Evolutionary conservation across 2,888 invertebrate species (phyloP).

Genomic region (Andricus quercusramuli): DNA sequence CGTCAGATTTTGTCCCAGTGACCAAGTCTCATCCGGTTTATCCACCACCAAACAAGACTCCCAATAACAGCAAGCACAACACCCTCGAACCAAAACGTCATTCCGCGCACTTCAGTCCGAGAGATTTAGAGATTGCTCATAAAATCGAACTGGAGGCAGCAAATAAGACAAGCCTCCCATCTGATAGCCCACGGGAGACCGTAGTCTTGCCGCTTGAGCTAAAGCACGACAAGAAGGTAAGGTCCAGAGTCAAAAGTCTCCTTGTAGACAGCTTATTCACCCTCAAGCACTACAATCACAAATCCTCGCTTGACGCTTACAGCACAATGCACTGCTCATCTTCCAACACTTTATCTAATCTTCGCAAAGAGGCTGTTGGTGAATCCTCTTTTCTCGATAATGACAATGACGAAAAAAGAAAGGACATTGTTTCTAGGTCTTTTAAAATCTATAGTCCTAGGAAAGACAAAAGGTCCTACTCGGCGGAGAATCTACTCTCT

Average conservation of each 20-base stretch:
- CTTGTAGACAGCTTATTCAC: slow-evolving; percentile 68
- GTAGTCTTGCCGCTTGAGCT: slow-evolving; percentile 52
- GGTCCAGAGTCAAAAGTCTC: slow-evolving; percentile 73
- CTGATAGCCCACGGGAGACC: slow-evolving; percentile 50
- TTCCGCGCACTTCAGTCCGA: slow-evolving; percentile 39
- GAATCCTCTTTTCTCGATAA: slow-evolving; percentile 26
- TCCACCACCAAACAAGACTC: slow-evolving; percentile 72
- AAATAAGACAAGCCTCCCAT: slow-evolving; percentile 47
- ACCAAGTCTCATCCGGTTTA: slow-evolving; percentile 75
- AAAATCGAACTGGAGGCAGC: slow-evolving; percentile 43
- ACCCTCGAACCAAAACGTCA: slow-evolving; percentile 61
- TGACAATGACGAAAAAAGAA: background rate
- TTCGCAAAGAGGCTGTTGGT: slow-evolving; percentile 9
- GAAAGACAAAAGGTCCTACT: background rate
- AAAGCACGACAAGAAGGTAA: slow-evolving; percentile 73
- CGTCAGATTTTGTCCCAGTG: slow-evolving; percentile 74
- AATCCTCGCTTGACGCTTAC: slow-evolving; percentile 64
- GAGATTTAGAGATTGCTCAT: slow-evolving; percentile 44
- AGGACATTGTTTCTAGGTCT: slow-evolving; percentile 2
- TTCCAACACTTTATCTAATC: slow-evolving; percentile 46
- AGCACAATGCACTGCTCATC: slow-evolving; percentile 51
- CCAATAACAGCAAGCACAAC: slow-evolving; percentile 62
- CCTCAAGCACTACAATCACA: slow-evolving; percentile 54
- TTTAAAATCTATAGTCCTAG: slow-evolving; percentile 28
- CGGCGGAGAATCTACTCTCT: slow-evolving; percentile 23